Base-by-base conservation (phyloP, 2,888 invertebrate species). In the Mythimna vitellina region DNA sequence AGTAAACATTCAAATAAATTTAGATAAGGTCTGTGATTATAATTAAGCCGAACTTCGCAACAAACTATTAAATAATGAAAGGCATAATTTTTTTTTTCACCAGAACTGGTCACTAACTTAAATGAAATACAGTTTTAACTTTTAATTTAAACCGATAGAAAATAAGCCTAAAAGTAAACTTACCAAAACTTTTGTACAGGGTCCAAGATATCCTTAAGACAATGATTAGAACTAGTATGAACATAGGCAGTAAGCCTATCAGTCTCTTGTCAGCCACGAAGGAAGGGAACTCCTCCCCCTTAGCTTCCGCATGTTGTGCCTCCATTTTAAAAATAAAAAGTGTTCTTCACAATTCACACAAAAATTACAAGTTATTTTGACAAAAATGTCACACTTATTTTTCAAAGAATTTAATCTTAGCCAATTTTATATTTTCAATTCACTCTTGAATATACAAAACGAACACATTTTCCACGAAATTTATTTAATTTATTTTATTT, bases 151-250 rank as follows among this genome's bases (percentile, higher is more conserved):
- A 54, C 35, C 38, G 20, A 22, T 22, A 4, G 22, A 17, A 38
- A n/a, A 35, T 6, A n/a, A 17, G 8, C 8, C 7, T 7, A 17
- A 20, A 32, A 46, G 25, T 17, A 32, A 17, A 89, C 93, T 93
- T 68, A 93, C 93, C 92, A 22, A 89, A 89, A 70, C 88, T 91
- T 85, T 91, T 93, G 70, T 91, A 94, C 0, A 94, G 62, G 0
- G 93, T 89, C 88, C 93, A 94, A 8, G 94, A 88, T 72, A 94
- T 89, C 82, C 93, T 91, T 63, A 92, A 72, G 10, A 95, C 87
- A 38, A 94, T 89, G 0, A 94, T 88, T 3, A 92, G 73, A 35
- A 94, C 81, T 51, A 95, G 84, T 63, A 94, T 76, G 58, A 94
- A 89, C 82, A 94, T 88, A 1, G 95, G 95, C 57, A 94, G 72